Percentiles rank a stretch among this genome's conserved stretches.
These are phyloP conservation scores for Platycheirus rosarum DNA, from an alignment of 2,888 invertebrate species.

Conservation along the genomic window DNA sequence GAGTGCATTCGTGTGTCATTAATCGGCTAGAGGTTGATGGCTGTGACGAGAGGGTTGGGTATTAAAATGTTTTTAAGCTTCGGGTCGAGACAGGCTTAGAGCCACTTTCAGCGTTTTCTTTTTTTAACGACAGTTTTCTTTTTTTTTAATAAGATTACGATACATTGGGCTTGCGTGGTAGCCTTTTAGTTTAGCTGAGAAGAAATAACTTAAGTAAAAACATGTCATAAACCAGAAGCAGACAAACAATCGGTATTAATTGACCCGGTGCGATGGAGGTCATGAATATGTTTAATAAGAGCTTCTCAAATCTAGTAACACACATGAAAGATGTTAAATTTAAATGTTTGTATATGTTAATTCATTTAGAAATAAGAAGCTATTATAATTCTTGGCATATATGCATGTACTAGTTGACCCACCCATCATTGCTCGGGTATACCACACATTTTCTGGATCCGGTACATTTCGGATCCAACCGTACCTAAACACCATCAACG, in stretches of 20 bases:
- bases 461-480: too few relatives aligned
- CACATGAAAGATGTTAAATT: too few relatives aligned
- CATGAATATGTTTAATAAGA: conserved; percentile 4
- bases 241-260: conserved; percentile 60
- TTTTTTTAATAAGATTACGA: conserved; percentile 3
- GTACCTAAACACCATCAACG: too few relatives aligned
- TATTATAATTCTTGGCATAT: too few relatives aligned
- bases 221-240: conserved; percentile 56
- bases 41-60: conserved; percentile 45
- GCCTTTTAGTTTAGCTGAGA: background rate
- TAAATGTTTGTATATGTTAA: background rate
- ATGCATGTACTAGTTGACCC: too few relatives aligned
- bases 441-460: too few relatives aligned
- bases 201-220: conserved; percentile 11
- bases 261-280: conserved; percentile 44
- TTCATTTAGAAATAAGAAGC: too few relatives aligned
- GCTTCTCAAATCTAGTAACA: too few relatives aligned
- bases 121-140: conserved; percentile 34
- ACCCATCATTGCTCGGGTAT: too few relatives aligned
- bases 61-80: conserved; percentile 27
- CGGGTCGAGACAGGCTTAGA: conserved; percentile 30
- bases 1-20: conserved; percentile 40
- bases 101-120: conserved; percentile 66
- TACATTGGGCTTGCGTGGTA: background rate
- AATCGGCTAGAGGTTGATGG: conserved; percentile 49